Percentiles rank a stretch among this genome's conserved stretches.
These are phyloP conservation scores for Otolemur garnettii DNA, from an alignment of 2,113 vertebrate genomes.

Conservation along the genomic window DNA sequence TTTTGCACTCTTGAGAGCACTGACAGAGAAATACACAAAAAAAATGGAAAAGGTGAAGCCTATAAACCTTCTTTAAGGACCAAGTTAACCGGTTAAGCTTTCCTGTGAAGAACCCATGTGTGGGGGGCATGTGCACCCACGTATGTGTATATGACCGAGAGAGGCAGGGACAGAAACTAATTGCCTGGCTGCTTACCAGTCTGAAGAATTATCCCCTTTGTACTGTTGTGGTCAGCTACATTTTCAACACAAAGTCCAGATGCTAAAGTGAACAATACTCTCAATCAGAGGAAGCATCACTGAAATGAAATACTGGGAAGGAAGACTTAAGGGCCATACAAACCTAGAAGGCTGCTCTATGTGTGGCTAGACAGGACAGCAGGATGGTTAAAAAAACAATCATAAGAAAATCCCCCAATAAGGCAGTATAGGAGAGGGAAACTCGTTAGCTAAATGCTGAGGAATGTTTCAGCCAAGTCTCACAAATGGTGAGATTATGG, in stretches of 20 bases:
- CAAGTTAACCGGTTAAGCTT: not conserved
- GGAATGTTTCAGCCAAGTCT: not conserved
- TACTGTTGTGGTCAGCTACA: conserved; percentile 39
- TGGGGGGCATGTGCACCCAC: rapidly evolving
- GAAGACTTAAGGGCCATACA: not conserved
- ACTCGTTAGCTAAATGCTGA: not conserved
- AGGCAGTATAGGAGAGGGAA: not conserved
- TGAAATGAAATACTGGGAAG: not conserved
- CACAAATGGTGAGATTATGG: not conserved
- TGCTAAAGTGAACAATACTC: conserved; percentile 62
- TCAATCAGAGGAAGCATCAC: conserved; percentile 33
- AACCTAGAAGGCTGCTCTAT: not conserved
- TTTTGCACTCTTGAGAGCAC: conserved; percentile 54
- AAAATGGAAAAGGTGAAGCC: conserved; percentile 34
- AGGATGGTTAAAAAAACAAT: not conserved
- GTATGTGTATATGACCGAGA: not conserved
- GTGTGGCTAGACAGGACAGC: not conserved
- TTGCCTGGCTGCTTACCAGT: not conserved
- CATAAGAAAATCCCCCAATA: not conserved
- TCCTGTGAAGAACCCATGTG: not conserved
- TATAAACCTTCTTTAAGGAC: not conserved
- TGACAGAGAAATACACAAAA: conserved; percentile 45
- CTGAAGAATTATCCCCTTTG: conserved; percentile 17
- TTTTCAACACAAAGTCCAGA: conserved; percentile 68
- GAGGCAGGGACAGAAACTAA: not conserved